Conservation (phyloP, 2,113 vertebrate genomes). For the Podarcis raffonei region DNA sequence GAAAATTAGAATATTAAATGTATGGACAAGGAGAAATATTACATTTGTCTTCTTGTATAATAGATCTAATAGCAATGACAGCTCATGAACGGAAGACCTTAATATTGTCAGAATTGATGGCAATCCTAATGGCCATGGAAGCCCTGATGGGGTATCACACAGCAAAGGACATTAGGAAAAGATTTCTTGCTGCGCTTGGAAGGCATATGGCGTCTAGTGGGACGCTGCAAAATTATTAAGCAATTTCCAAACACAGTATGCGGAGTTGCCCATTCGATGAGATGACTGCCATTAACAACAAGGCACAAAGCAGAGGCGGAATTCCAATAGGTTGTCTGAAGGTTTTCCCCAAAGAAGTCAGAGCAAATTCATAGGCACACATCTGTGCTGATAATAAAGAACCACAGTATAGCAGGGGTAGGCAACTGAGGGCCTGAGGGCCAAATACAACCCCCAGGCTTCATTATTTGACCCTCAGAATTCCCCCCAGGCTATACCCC, state of each 20-base stretch:
- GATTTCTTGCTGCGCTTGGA: background rate
- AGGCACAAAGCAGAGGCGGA: background rate
- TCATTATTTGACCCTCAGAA: too few relatives aligned
- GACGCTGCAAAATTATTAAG: background rate
- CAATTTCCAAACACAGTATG: background rate
- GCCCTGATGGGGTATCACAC: background rate
- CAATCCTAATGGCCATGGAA: background rate
- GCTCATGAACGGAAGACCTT: background rate
- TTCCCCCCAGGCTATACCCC: too few relatives aligned
- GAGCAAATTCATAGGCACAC: background rate
- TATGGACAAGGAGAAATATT: background rate
- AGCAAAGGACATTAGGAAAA: background rate
- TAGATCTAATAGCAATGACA: background rate
- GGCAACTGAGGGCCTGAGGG: too few relatives aligned
- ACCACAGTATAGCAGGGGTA: background rate
- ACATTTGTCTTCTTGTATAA: background rate
- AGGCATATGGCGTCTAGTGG: background rate
- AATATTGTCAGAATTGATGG: background rate
- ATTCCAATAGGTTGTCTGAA: background rate
- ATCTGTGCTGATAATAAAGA: background rate
- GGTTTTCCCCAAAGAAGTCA: background rate
- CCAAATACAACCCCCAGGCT: too few relatives aligned
- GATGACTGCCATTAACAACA: background rate
- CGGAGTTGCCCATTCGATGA: background rate
- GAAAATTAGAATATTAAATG: slow-evolving; percentile 7